Conservation (phyloP, 1,140 invertebrate genomes). For the Drosophila parabipectinata region DNA sequence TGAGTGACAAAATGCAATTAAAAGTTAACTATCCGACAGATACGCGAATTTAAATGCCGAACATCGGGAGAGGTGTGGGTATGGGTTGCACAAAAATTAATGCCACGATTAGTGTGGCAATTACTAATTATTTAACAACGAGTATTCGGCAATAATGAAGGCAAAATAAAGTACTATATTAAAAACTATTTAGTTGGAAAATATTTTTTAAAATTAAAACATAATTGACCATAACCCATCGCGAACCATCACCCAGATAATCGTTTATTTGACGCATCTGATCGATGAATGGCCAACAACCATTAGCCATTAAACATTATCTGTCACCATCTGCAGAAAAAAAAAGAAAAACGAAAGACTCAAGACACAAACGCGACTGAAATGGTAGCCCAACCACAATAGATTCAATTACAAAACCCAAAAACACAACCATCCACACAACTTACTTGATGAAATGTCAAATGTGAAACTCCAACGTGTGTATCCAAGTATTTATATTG, state of each 20-base stretch:
- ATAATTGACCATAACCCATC: neutral
- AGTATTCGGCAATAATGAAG: neutral
- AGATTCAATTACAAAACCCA: slow-evolving; percentile 33
- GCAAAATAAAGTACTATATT: no score
- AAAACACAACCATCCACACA: neutral
- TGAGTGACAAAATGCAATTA: slow-evolving; percentile 75
- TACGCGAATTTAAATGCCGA: slow-evolving; percentile 23
- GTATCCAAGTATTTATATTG: slow-evolving; percentile 16
- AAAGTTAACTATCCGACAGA: slow-evolving; percentile 50
- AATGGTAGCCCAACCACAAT: neutral
- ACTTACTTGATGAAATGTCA: slow-evolving; percentile 46
- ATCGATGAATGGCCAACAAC: neutral
- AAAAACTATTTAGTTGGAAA: no score
- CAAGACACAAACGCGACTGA: slow-evolving; percentile 49
- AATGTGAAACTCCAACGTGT: slow-evolving; percentile 42
- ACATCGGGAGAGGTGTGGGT: slow-evolving; percentile 5
- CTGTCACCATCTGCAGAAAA: neutral
- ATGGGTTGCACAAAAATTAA: slow-evolving; percentile 17
- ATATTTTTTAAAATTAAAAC: neutral
- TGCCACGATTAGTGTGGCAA: slow-evolving; percentile 18
- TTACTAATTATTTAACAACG: slow-evolving; percentile 1
- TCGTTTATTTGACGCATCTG: neutral
- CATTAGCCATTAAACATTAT: slow-evolving; percentile 11
- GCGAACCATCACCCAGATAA: slow-evolving; percentile 10
- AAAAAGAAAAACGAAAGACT: slow-evolving; percentile 40